Percentiles rank a stretch among this genome's conserved stretches.
Conservation (phyloP, 2,888 invertebrate genomes). For the Argyra leucocephala region DNA sequence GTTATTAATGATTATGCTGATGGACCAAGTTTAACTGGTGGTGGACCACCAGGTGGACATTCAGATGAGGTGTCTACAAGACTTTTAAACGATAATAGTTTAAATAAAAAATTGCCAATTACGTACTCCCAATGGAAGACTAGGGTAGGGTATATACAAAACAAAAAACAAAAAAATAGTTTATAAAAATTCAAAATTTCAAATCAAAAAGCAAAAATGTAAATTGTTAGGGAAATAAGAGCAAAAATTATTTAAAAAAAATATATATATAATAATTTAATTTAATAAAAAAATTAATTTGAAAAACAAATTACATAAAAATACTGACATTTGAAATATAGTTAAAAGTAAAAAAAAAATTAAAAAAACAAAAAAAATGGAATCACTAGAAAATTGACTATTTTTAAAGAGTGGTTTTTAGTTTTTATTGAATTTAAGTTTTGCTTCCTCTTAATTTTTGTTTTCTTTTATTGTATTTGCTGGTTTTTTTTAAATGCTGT, state of each 20-base stretch:
- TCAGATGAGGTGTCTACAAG: slow-evolving; percentile 48
- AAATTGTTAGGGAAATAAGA: background rate
- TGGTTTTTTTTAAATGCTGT: too few relatives aligned
- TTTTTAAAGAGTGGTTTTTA: too few relatives aligned
- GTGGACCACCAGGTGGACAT: slow-evolving; percentile 25
- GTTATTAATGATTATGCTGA: slow-evolving; percentile 20
- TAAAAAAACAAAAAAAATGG: too few relatives aligned
- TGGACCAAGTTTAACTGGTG: slow-evolving; percentile 29
- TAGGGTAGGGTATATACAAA: slow-evolving; percentile 45
- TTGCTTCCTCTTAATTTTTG: too few relatives aligned
- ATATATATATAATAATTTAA: background rate
- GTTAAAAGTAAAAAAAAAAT: too few relatives aligned
- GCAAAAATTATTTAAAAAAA: background rate
- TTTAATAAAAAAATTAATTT: background rate
- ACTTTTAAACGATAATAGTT: slow-evolving; percentile 41
- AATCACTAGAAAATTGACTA: too few relatives aligned
- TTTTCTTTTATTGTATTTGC: too few relatives aligned
- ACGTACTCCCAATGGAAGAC: slow-evolving; percentile 54
- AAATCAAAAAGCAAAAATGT: background rate
- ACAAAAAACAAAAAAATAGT: slow-evolving; percentile 20
- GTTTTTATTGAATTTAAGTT: too few relatives aligned
- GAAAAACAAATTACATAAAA: background rate
- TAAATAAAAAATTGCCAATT: slow-evolving; percentile 46
- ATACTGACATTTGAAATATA: too few relatives aligned
- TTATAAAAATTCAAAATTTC: slow-evolving; percentile 13